A percentile compares a stretch with the other conserved stretches of the same genome.
phyloP scores from a whole-genome alignment of 2,888 invertebrate species.

The Drosophila dives region DNA sequence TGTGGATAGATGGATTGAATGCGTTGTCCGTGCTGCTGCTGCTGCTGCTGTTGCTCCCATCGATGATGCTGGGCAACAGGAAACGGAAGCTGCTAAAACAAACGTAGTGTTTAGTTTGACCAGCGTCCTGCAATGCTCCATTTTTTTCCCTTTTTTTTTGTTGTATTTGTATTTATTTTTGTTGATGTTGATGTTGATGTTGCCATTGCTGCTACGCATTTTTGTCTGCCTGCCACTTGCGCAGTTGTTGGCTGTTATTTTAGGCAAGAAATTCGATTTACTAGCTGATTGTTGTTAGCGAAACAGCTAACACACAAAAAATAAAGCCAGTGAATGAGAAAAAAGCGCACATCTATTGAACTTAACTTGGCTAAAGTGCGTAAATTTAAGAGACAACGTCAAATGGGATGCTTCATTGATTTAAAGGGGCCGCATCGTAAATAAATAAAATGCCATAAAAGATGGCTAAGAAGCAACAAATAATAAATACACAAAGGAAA shows the following conservation, averaged over 20 bases:
- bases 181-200: conserved; percentile 52
- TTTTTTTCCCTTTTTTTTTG: not conserved
- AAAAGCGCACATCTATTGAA: conserved; percentile 22
- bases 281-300: conserved; percentile 78
- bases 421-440: conserved; percentile 76
- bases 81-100: conserved; percentile 79
- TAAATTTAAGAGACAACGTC: conserved; percentile 73
- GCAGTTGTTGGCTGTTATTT: conserved; percentile 62
- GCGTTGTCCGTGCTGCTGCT: conserved; percentile 31
- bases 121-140: conserved; percentile 41
- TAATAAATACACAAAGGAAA: conserved; percentile 47
- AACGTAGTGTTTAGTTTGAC: conserved; percentile 75
- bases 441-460: conserved; percentile 77
- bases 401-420: conserved; percentile 75
- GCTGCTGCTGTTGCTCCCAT: conserved; percentile 14
- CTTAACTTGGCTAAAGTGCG: conserved; percentile 52
- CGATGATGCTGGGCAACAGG: conserved; percentile 56
- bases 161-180: conserved; percentile 71
- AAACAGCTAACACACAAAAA: conserved; percentile 24
- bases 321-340: not conserved
- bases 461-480: conserved; percentile 58
- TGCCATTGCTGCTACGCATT: conserved; percentile 54
- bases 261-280: conserved; percentile 79
- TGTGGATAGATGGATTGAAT: conserved; percentile 66
- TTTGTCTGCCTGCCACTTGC: conserved; percentile 48